Evolutionary conservation across 1,140 invertebrate species (phyloP).

Genomic region (Hyles euphorbiae): DNA sequence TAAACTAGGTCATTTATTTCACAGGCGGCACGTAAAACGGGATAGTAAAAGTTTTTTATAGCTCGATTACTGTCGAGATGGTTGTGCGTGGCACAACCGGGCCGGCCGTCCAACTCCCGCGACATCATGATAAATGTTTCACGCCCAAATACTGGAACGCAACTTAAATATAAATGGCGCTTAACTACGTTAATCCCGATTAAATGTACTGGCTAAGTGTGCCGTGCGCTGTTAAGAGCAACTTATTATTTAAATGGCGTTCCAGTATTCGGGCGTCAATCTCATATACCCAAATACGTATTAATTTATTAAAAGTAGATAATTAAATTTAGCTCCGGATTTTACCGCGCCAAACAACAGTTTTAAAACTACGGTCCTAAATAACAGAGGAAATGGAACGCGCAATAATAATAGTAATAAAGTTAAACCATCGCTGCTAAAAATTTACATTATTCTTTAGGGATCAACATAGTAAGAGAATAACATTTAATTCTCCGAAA

Average conservation of each 20-base stretch:
- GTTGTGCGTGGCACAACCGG: conserved; percentile 17
- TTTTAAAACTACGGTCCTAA: neutral
- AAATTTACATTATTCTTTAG: no score
- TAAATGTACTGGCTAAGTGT: no score
- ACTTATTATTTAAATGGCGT: no score
- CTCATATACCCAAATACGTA: no score
- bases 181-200: no score
- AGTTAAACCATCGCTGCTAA: neutral
- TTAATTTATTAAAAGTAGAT: neutral
- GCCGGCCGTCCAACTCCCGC: neutral
- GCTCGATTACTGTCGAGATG: conserved; percentile 33
- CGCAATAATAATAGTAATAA: neutral
- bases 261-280: no score
- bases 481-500: no score
- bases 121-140: neutral
- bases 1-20: conserved; percentile 47
- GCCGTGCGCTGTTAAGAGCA: no score
- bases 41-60: conserved; percentile 62
- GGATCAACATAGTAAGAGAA: no score
- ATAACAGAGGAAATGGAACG: neutral
- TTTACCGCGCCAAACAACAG: neutral
- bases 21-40: conserved; percentile 48
- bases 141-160: no score
- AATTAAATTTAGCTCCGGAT: neutral
- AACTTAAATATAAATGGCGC: no score